phyloP scores from a whole-genome alignment of 2,797 vertebrate genomes.

The Miichthys miiuy region DNA sequence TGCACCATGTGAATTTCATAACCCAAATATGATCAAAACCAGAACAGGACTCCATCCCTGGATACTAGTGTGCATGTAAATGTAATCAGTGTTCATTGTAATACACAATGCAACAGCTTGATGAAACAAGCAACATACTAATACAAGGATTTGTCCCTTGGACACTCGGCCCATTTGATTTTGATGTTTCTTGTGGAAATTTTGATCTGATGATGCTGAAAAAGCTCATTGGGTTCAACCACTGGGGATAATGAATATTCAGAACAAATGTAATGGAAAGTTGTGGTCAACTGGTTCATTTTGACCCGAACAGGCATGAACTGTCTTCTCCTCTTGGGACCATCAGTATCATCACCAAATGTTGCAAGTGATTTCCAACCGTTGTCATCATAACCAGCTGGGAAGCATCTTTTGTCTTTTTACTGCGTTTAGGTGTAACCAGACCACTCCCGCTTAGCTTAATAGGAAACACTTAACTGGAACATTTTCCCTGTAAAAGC shows the following conservation, averaged over 20 bases:
- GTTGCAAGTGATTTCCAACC: background rate
- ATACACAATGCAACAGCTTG: background rate
- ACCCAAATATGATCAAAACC: background rate
- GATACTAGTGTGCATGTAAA: background rate
- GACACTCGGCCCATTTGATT: background rate
- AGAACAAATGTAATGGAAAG: background rate
- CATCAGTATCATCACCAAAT: background rate
- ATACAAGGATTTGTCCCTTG: background rate
- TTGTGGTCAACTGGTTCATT: background rate
- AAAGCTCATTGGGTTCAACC: background rate
- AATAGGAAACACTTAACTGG: too few species aligned
- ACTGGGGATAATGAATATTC: background rate
- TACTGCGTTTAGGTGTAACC: background rate
- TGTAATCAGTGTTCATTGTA: background rate
- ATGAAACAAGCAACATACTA: background rate
- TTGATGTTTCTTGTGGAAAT: background rate
- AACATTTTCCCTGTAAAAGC: too few species aligned
- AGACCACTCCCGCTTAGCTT: too few species aligned
- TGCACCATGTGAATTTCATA: background rate
- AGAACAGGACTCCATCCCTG: background rate
- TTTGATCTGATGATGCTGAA: background rate
- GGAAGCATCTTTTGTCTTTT: background rate
- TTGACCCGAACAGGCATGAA: background rate
- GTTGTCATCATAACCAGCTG: background rate
- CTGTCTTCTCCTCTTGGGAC: background rate